A percentile compares a stretch with the other conserved stretches of the same genome.
These are phyloP conservation scores for Mythimna pallens DNA, from an alignment of 2,888 invertebrate genomes.

Conservation along the genomic window DNA sequence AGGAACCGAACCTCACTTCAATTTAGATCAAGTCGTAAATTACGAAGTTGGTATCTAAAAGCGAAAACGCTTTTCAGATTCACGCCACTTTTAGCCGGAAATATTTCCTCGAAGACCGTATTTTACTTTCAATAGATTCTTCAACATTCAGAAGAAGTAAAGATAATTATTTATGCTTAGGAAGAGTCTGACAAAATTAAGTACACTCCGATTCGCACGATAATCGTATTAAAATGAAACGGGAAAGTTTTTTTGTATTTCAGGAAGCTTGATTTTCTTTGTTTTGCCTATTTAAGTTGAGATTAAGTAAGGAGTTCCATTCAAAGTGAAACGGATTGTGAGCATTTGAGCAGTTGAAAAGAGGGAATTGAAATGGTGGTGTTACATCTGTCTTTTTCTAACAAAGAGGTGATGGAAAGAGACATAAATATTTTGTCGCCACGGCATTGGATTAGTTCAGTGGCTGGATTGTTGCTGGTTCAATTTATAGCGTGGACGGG, in stretches of 20 bases:
- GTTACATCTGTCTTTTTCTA: conserved; percentile 46
- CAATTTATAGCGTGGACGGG: conserved; percentile 58
- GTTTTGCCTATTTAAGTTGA: conserved; percentile 17
- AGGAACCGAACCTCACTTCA: conserved; percentile 30
- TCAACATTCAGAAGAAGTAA: conserved; percentile 14
- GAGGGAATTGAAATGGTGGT: conserved; percentile 4
- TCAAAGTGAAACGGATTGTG: conserved; percentile 23
- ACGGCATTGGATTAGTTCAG: conserved; percentile 48
- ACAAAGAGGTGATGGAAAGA: conserved; percentile 41
- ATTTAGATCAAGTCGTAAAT: conserved; percentile 50
- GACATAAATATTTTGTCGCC: conserved; percentile 47
- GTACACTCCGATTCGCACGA: conserved; percentile 14
- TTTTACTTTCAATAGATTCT: conserved; percentile 38
- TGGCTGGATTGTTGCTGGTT: conserved; percentile 48
- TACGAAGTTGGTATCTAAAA: conserved; percentile 47
- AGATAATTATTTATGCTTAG: conserved; percentile 41
- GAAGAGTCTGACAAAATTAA: conserved; percentile 25
- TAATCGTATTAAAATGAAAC: conserved; percentile 29
- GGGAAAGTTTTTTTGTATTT: conserved; percentile 16
- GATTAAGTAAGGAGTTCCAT: conserved; percentile 38
- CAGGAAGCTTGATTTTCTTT: neutral
- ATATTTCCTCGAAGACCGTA: conserved; percentile 27
- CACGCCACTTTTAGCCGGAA: conserved; percentile 19
- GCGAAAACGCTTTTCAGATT: conserved; percentile 33
- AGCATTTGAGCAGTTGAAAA: conserved; percentile 18